Evolutionary conservation across 2,113 vertebrate species (phyloP).

Genomic region (Microtus montanus): DNA sequence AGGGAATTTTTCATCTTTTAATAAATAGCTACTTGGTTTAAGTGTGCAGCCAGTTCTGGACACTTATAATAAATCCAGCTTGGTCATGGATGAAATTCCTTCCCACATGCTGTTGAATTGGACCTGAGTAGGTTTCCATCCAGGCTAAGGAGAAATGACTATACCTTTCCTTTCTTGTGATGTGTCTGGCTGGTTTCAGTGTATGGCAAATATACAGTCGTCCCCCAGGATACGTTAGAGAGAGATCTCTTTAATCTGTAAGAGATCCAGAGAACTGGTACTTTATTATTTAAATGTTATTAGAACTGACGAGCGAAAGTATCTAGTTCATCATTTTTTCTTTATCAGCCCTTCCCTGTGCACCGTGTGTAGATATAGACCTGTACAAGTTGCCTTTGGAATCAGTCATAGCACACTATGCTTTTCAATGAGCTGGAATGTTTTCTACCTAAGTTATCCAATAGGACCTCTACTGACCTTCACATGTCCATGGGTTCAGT

Average conservation of each 20-base stretch:
- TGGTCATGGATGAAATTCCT: not conserved
- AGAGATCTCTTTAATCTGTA: not conserved
- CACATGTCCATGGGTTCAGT: not conserved
- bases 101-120: not conserved
- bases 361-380: not conserved
- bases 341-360: not conserved
- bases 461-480: not conserved
- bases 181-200: not conserved
- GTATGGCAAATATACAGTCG: no score
- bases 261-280: not conserved
- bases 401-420: not conserved
- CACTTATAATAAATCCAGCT: not conserved
- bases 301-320: not conserved
- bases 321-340: not conserved
- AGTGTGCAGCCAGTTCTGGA: not conserved
- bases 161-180: not conserved
- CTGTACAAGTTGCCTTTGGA: no score
- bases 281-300: not conserved
- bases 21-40: not conserved
- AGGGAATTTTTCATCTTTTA: not conserved
- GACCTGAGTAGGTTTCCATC: not conserved
- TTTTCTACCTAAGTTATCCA: not conserved
- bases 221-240: not conserved
- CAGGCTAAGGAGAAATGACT: not conserved
- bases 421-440: not conserved